Evolutionary conservation across 2,797 vertebrate genomes (phyloP), one percentile per base, ranked within the genome.

Genomic region (Gephyroberyx darwinii): DNA sequence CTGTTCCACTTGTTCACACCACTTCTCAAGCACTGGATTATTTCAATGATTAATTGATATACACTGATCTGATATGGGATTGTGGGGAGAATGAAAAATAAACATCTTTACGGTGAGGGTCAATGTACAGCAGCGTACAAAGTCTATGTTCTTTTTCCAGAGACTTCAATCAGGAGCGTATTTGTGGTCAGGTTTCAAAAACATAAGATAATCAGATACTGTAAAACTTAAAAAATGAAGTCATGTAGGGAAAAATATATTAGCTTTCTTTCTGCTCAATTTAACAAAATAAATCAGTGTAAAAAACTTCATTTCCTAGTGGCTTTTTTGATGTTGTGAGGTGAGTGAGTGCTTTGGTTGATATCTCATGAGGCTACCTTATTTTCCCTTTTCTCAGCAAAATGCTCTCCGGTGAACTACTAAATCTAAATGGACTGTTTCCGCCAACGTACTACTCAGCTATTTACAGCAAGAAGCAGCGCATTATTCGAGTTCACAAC

Each of bases 281-380:
- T 71, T 20, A 63, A 80, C 59, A 65, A 80, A 20, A 78, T 45
- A 70, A 60, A 81, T 56, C 30, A 51, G 65, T 64, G 77, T 74
- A 82, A 83, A 77, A 77, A 69, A 20, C 33, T 52, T 53, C 22
- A 45, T 5, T 30, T 54, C 10, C 0, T 63, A 10, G 3, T 16
- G 45, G 19, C 22, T 51, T 14, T 10, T 8, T 7, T 35, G 6
- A 7, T 35, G 41, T 43, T 43, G 43, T 55, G 75, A 71, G 69
- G 72, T 72, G 80, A 86, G 74, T 72, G 62, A 74, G 86, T 83
- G 87, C 87, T 92, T 93, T 90, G 90, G 91, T 92, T 90, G 78
- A 78, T 80, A 80, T 87, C 82, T 86, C 80, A 84, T 57, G 72
- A 89, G 77, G 82, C 74, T 77, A 75, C 52, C 74, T 68, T 47